Percentiles rank a stretch among this genome's conserved stretches.
phyloP scores from a whole-genome alignment of 2,888 invertebrate genomes.

The Amaurobius ferox region DNA sequence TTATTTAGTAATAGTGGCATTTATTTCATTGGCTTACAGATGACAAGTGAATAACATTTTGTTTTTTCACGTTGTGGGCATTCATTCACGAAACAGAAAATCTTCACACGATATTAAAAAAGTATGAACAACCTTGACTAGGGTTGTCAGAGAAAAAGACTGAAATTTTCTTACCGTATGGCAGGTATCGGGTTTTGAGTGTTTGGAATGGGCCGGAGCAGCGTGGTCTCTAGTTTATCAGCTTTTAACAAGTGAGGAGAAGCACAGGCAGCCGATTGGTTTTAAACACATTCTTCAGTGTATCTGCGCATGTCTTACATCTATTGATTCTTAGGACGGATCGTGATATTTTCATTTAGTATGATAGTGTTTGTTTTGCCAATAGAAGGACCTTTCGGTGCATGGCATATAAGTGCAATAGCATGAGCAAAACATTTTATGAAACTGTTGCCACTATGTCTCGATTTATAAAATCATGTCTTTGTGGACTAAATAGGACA shows the following conservation, averaged over 20 bases:
- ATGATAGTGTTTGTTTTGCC: not conserved
- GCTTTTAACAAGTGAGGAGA: not conserved
- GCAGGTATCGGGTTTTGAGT: not conserved
- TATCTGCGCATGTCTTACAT: conserved; percentile 1
- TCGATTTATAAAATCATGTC: no score
- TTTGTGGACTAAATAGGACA: no score
- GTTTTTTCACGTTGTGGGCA: no score
- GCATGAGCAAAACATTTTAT: no score
- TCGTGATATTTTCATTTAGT: conserved; percentile 6
- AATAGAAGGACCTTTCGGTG: no score
- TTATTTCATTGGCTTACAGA: no score
- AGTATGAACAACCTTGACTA: not conserved
- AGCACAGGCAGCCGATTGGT: not conserved
- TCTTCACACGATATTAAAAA: not conserved
- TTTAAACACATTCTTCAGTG: not conserved
- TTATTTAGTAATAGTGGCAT: no score
- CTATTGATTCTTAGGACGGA: not conserved
- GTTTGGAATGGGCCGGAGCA: not conserved
- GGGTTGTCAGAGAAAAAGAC: not conserved
- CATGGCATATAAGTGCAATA: no score
- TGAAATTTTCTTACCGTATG: conserved; percentile 13
- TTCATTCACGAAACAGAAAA: no score
- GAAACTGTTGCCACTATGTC: no score
- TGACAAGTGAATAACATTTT: no score
- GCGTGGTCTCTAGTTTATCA: not conserved